Percentiles rank a stretch among this genome's conserved stretches.
Evolutionary conservation across 2,797 vertebrate species (phyloP).

Genomic region (Chrosomus eos): DNA sequence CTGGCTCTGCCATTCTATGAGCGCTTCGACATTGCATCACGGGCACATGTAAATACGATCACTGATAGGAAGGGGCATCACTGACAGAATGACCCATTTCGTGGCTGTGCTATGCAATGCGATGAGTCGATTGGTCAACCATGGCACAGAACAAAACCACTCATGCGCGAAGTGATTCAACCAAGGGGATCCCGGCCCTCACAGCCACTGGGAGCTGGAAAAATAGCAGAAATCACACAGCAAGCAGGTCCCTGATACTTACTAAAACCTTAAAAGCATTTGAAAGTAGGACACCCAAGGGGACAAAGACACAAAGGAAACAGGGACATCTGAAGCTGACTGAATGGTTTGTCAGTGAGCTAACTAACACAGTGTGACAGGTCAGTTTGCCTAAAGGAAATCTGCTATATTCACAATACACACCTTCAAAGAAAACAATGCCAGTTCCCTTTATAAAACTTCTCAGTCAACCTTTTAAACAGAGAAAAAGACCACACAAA

Average conservation of each 20-base stretch:
- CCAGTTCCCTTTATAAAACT: conserved; percentile 13
- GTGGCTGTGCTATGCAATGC: conserved; percentile 14
- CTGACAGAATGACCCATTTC: conserved; percentile 60
- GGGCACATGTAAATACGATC: conserved; percentile 51
- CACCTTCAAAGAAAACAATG: conserved; percentile 35
- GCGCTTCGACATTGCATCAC: conserved; percentile 56
- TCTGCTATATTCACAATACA: conserved; percentile 3
- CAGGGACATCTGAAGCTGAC: conserved; percentile 27
- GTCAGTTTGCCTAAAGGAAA: conserved; percentile 45
- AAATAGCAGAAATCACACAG: conserved; percentile 35
- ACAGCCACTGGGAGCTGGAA: conserved; percentile 52
- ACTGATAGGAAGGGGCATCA: conserved; percentile 28
- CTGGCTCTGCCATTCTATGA: conserved; percentile 71
- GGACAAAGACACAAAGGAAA: conserved; percentile 43
- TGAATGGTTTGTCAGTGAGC: conserved; percentile 24
- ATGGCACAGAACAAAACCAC: conserved; percentile 42
- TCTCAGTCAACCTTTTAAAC: not conserved
- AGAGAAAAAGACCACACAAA: not conserved
- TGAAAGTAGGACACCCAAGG: conserved; percentile 44
- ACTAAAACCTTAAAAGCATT: conserved; percentile 53
- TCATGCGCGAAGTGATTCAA: conserved; percentile 47
- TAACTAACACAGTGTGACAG: conserved; percentile 50
- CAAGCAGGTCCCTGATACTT: conserved; percentile 26
- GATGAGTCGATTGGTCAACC: conserved; percentile 46
- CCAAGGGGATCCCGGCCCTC: conserved; percentile 42